Evolutionary conservation across 2,113 vertebrate genomes (phyloP).

Genomic region (Pedionomus torquatus): DNA sequence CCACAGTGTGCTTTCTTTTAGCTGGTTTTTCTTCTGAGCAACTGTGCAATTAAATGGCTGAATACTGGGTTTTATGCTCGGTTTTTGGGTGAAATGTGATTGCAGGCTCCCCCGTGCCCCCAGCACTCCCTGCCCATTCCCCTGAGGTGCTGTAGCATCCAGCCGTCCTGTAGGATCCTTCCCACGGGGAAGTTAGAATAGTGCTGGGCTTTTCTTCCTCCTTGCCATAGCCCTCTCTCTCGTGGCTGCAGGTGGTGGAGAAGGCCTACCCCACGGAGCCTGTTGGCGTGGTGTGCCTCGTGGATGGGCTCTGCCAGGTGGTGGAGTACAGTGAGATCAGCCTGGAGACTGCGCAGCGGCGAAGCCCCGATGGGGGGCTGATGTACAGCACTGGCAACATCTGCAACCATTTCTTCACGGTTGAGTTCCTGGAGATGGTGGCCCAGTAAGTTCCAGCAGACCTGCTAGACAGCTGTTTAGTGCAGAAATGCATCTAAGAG

Average conservation of each 20-base stretch:
- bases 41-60: neutral
- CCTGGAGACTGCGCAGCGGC: conserved; percentile 71
- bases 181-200: neutral
- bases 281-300: conserved; percentile 90
- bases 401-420: conserved; percentile 95
- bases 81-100: neutral
- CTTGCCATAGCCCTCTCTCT: neutral
- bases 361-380: conserved; percentile 73
- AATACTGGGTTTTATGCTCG: neutral
- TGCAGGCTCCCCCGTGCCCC: neutral
- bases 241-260: conserved; percentile 86
- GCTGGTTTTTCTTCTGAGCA: neutral
- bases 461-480: neutral
- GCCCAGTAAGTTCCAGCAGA: conserved; percentile 77
- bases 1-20: neutral
- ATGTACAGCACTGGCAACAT: conserved; percentile 88
- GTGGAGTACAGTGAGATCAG: conserved; percentile 94
- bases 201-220: neutral
- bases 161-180: neutral
- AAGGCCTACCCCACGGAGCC: conserved; percentile 87
- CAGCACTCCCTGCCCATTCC: neutral
- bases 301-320: conserved; percentile 86
- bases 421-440: conserved; percentile 82
- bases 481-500: neutral
- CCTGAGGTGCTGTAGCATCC: neutral